phyloP scores from a whole-genome alignment of 2,113 vertebrate genomes.

The Brachirus orientalis region DNA sequence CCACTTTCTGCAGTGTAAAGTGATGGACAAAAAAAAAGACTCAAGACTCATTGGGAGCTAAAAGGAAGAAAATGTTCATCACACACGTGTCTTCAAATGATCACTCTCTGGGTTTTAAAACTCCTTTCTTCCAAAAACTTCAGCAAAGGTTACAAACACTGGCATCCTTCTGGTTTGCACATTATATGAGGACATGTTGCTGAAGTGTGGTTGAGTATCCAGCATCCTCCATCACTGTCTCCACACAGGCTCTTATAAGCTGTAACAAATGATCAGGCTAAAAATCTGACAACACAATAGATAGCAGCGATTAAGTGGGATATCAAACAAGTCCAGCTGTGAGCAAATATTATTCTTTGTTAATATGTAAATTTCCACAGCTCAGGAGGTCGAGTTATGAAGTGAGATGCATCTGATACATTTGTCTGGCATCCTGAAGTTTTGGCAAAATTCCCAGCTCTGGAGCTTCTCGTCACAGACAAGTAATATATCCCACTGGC shows the following conservation, averaged over 20 bases:
- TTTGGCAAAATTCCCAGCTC: slow-evolving; percentile 18
- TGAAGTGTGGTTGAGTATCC: slow-evolving; percentile 22
- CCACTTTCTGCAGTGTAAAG: slow-evolving; percentile 53
- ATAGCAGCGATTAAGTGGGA: slow-evolving; percentile 26
- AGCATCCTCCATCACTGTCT: slow-evolving; percentile 50
- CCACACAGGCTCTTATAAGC: not conserved
- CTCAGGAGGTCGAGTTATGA: slow-evolving; percentile 40
- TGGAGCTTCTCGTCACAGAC: slow-evolving; percentile 36
- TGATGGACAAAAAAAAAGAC: slow-evolving; percentile 49
- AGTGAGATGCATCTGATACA: slow-evolving; percentile 27
- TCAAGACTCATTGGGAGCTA: slow-evolving; percentile 19
- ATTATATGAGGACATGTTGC: not conserved
- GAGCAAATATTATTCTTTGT: slow-evolving; percentile 39
- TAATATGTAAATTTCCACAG: slow-evolving; percentile 39
- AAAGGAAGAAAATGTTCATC: slow-evolving; percentile 5
- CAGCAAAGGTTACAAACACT: slow-evolving; percentile 9
- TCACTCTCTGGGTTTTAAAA: no score
- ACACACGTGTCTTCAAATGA: not conserved
- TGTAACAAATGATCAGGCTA: slow-evolving; percentile 46
- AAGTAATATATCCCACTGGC: slow-evolving; percentile 44
- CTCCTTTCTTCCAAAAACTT: not conserved
- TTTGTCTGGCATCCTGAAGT: slow-evolving; percentile 14
- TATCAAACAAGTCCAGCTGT: slow-evolving; percentile 17
- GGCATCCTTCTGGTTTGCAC: not conserved
- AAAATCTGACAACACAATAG: slow-evolving; percentile 47